Percentiles rank a stretch among this genome's conserved stretches.
Evolutionary conservation across 2,888 invertebrate genomes (phyloP).

Genomic region (Rutpela maculata): DNA sequence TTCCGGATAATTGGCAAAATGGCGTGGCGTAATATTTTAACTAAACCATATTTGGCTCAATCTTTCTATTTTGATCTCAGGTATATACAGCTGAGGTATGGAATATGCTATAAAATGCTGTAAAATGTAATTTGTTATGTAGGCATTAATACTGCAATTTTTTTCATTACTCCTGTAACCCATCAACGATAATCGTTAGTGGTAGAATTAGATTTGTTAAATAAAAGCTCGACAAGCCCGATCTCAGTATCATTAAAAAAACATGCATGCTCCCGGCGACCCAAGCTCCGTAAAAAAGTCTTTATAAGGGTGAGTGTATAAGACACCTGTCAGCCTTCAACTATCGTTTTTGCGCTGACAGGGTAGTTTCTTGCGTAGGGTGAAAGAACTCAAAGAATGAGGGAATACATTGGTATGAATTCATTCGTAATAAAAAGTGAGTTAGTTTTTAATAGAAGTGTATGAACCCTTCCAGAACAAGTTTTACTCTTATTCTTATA

Average conservation of each 20-base stretch:
- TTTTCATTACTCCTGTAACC: too few relatives aligned
- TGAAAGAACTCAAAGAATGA: constrained; percentile 7
- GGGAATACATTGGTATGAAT: background rate
- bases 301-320: constrained; percentile 16
- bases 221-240: background rate
- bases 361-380: background rate
- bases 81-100: too few relatives aligned
- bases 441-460: background rate
- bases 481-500: too few relatives aligned
- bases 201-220: background rate
- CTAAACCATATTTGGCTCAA: too few relatives aligned
- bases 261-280: background rate
- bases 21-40: too few relatives aligned
- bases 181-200: background rate
- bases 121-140: too few relatives aligned
- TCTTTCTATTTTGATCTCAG: too few relatives aligned
- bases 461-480: too few relatives aligned
- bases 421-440: background rate
- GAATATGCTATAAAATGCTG: too few relatives aligned
- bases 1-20: too few relatives aligned
- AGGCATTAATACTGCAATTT: too few relatives aligned
- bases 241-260: background rate
- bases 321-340: constrained; percentile 20
- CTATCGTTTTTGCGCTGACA: background rate
- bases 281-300: background rate